Base-by-base conservation (phyloP, 92 coral and sea anemone species). In the Epizoanthus scotinus region DNA sequence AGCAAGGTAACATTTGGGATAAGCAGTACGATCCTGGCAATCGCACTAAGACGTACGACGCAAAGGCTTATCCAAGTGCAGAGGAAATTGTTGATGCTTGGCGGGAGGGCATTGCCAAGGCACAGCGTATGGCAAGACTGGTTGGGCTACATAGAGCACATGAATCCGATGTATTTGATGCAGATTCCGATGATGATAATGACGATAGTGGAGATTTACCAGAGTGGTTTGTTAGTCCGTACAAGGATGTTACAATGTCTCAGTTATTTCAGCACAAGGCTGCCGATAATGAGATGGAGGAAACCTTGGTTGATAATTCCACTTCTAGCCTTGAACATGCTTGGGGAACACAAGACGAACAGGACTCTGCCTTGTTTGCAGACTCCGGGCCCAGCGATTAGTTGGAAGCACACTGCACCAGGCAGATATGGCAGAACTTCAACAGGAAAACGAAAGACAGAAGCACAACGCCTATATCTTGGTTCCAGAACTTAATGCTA, bases 121-220 rank as follows among this genome's bases (percentile, higher is more conserved):
- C 81, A 25, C 62, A 71, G 25, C 78, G 78, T 53, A 71, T 71
- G 78, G 78, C 78, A 71, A 71, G 78, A 53, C 58, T 71, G 7
- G 62, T 71, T 71, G 78, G 78, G n/a, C 34, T 42, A 24, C 38
- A 71, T 42, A 53, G 29, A 53, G 55, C 78, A 15, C 19, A 55
- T 55, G 60, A 55, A 9, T 47, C 25, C 36, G 58, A 20, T 42
- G 59, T 15, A 3, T 44, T 62, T 71, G 78, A 71, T 71, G 78
- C n/a, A 19, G 59, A 44, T 71, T 12, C n/a, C 78, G 26, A 53
- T 27, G 78, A 71, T 27, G 62, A n/a, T n/a, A n/a, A 71, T 53
- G 62, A 71, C 58, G 78, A 71, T 7, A 21, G 24, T 15, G 62
- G 63, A 22, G 26, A 28, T 28, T 71, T 53, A 28, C 78, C 78